Evolutionary conservation across 2,888 invertebrate species (phyloP), one percentile per base, ranked within the genome.

Genomic region (Drymonia ruficornis): DNA sequence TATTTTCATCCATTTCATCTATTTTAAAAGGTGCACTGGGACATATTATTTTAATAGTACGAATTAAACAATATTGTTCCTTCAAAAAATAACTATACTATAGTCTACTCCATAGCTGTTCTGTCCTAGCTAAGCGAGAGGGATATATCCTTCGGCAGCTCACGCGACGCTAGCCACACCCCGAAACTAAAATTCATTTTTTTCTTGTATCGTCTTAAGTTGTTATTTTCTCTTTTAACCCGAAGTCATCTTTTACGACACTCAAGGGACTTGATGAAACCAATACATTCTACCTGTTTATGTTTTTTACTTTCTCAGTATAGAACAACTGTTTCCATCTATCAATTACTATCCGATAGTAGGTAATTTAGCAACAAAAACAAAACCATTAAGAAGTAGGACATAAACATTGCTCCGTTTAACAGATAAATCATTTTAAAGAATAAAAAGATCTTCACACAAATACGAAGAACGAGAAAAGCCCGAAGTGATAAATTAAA

Each of bases 401-500:
- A 23, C 18, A 43, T n/a, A 43, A 43, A 43, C 0, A 43, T 19
- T 40, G 12, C 12, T 19, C 12, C 3, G 2, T n/a, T 36, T 5
- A 12, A 43, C 13, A 12, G 19, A 43, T 15, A 40, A 28, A 49
- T 28, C 51, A 34, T 13, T 31, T 28, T 43, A n/a, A 44, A 51
- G 48, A 63, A 15, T 31, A 23, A 31, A 31, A 31, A 31, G 31
- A 18, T 47, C 36, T 29, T 18, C 19, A 31, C 48, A 49, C 18
- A 28, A 53, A 53, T 49, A 54, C 42, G 50, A 43, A 47, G 50
- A 44, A 47, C 49, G 50, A 53, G 23, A 15, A 55, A 50, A 53
- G 50, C 36, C 42, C 55, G 16, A 28, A 53, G 54, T 55, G 54
- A 57, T 56, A 65, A 68, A 69, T 69, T 67, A 55, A 63, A 71